Percentiles rank a stretch among this genome's conserved stretches.
phyloP scores from a whole-genome alignment of 2,113 vertebrate genomes.

The Chaenogobius annularis region DNA sequence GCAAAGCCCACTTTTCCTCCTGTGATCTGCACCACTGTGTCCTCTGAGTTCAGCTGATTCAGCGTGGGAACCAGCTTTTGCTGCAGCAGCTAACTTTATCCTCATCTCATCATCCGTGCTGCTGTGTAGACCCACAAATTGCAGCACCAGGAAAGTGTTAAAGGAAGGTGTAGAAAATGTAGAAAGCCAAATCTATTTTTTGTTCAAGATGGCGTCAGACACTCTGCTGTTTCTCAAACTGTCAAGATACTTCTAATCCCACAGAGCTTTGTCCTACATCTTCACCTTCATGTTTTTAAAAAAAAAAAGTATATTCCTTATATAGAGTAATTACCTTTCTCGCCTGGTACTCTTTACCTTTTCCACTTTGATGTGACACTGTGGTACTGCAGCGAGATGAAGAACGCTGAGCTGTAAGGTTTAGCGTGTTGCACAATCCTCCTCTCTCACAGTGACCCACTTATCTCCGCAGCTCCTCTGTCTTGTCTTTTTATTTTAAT shows the following conservation, averaged over 20 bases:
- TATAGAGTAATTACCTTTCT: background rate
- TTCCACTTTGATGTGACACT: constrained; percentile 53
- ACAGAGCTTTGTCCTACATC: background rate
- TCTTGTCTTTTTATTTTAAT: constrained; percentile 5
- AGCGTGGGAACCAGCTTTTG: constrained; percentile 61
- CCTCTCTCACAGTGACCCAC: constrained; percentile 57
- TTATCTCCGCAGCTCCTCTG: constrained; percentile 32
- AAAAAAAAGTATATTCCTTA: background rate
- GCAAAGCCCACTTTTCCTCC: constrained; percentile 6
- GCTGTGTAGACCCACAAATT: constrained; percentile 43
- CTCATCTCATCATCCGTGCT: constrained; percentile 51
- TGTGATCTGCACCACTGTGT: constrained; percentile 49
- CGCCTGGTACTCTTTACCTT: constrained; percentile 31
- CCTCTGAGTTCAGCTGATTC: constrained; percentile 65
- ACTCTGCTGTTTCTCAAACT: background rate
- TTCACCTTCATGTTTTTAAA: background rate
- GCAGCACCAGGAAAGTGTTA: constrained; percentile 20
- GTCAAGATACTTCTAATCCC: constrained; percentile 5
- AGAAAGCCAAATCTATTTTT: background rate
- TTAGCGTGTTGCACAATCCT: constrained; percentile 50
- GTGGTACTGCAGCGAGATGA: constrained; percentile 24
- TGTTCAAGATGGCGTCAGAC: background rate
- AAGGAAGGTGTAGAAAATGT: background rate
- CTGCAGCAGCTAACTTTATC: constrained; percentile 60
- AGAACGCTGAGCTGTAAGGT: constrained; percentile 56